Evolutionary conservation across 1,140 invertebrate species (phyloP).

Genomic region (Panagrolaimus sp.): DNA sequence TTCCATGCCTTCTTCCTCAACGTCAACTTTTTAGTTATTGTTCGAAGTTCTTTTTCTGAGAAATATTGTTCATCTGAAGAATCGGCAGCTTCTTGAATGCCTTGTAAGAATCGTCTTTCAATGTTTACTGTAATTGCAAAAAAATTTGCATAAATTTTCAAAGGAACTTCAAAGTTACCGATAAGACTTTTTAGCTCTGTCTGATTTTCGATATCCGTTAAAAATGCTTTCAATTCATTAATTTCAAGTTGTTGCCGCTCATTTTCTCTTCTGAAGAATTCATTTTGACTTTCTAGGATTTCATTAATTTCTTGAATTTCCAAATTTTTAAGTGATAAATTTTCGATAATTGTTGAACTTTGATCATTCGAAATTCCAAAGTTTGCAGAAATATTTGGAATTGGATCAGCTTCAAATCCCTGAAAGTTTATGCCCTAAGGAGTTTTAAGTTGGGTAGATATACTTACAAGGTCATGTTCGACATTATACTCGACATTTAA

Average conservation of each 20-base stretch:
- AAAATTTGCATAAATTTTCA: not conserved
- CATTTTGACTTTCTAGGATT: slow-evolving; percentile 31
- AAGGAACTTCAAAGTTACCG: slow-evolving; percentile 22
- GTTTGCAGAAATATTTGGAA: slow-evolving; percentile 11
- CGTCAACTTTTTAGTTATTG: slow-evolving; percentile 27
- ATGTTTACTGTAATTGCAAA: slow-evolving; percentile 37
- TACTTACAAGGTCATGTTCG: not conserved
- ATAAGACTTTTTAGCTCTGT: slow-evolving; percentile 45
- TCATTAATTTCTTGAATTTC: slow-evolving; percentile 34
- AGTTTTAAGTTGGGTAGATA: not conserved
- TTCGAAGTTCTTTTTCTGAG: slow-evolving; percentile 27
- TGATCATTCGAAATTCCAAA: not conserved
- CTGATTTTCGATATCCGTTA: slow-evolving; percentile 41
- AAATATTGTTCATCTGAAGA: slow-evolving; percentile 32
- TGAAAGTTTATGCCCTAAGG: too few relatives aligned
- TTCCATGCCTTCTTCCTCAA: slow-evolving; percentile 23
- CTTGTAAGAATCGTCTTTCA: slow-evolving; percentile 44
- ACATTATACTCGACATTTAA: not conserved
- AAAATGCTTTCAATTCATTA: slow-evolving; percentile 37
- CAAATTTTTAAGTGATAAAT: slow-evolving; percentile 28
- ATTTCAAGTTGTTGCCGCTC: slow-evolving; percentile 27
- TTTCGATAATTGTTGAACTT: slow-evolving; percentile 2
- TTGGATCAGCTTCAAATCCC: not conserved
- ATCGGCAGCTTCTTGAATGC: slow-evolving; percentile 38
- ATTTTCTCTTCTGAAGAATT: slow-evolving; percentile 29